Evolutionary conservation across 2,797 vertebrate genomes (phyloP).

Genomic region (Epinephelus malabaricus): DNA sequence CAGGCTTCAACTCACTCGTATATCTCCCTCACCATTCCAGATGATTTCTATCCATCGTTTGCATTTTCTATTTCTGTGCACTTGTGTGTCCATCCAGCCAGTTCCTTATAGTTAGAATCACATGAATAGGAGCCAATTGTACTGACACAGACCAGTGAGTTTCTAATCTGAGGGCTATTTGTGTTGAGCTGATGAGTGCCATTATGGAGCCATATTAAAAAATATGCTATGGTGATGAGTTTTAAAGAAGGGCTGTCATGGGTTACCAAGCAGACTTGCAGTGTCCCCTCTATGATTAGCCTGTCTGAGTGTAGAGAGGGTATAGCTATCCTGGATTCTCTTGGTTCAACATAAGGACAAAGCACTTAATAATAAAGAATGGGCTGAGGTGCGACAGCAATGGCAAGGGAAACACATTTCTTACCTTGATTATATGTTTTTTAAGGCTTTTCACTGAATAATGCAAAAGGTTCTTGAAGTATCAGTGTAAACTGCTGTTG

Average conservation of each 20-base stretch:
- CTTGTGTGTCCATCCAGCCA: slow-evolving; percentile 34
- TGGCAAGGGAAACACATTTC: slow-evolving; percentile 3
- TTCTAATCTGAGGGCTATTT: slow-evolving; percentile 61
- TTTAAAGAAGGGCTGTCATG: slow-evolving; percentile 52
- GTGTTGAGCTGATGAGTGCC: slow-evolving; percentile 43
- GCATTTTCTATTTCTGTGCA: slow-evolving; percentile 44
- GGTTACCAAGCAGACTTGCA: slow-evolving; percentile 36
- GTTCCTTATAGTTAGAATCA: slow-evolving; percentile 18
- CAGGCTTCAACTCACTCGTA: not conserved
- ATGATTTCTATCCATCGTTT: slow-evolving; percentile 38
- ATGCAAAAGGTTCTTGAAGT: not conserved
- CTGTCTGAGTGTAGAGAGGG: slow-evolving; percentile 8
- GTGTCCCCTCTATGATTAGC: slow-evolving; percentile 19
- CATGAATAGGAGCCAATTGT: slow-evolving; percentile 43
- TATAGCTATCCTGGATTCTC: not conserved
- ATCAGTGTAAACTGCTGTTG: slow-evolving; percentile 15
- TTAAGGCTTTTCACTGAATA: slow-evolving; percentile 13
- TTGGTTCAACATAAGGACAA: slow-evolving; percentile 37
- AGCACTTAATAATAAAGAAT: slow-evolving; percentile 23
- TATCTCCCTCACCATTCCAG: slow-evolving; percentile 12
- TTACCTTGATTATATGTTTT: slow-evolving; percentile 1
- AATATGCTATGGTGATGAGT: slow-evolving; percentile 53
- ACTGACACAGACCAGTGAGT: slow-evolving; percentile 63
- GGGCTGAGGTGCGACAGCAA: slow-evolving; percentile 8
- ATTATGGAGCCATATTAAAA: slow-evolving; percentile 53